Conservation (phyloP, 2,888 invertebrate species). For the Dasypolia templi region DNA sequence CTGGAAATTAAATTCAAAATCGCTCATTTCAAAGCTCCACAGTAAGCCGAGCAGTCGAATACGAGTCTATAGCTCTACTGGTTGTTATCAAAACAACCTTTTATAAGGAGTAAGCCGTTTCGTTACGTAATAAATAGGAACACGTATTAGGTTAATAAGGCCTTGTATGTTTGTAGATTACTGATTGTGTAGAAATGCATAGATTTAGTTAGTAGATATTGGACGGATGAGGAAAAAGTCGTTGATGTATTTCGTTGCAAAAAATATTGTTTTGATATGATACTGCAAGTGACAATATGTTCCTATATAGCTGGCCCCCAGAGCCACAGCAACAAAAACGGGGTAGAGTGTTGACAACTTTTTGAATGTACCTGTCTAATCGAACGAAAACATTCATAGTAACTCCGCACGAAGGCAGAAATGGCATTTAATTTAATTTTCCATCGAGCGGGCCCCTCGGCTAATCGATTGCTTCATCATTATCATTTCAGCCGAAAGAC, state of each 20-base stretch:
- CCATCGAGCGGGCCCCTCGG: too few relatives aligned
- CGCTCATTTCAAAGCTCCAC: constrained; percentile 40
- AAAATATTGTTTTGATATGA: too few relatives aligned
- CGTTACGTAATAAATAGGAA: constrained; percentile 65
- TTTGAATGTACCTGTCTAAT: too few relatives aligned
- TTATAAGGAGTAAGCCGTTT: constrained; percentile 66
- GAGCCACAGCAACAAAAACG: too few relatives aligned
- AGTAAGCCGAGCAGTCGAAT: constrained; percentile 59
- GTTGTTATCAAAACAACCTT: constrained; percentile 66
- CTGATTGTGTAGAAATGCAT: constrained; percentile 34
- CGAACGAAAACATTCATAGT: too few relatives aligned
- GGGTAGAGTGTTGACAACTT: too few relatives aligned
- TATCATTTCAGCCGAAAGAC: too few relatives aligned
- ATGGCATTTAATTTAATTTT: too few relatives aligned
- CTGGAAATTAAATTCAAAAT: background rate
- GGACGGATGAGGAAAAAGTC: background rate
- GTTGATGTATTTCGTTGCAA: background rate
- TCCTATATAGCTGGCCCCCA: too few relatives aligned
- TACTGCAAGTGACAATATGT: too few relatives aligned
- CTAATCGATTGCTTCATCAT: too few relatives aligned
- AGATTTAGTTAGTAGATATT: constrained; percentile 30
- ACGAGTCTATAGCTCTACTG: constrained; percentile 62
- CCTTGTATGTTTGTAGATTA: constrained; percentile 52
- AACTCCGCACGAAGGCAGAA: too few relatives aligned
- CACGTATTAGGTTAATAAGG: constrained; percentile 60